Evolutionary conservation across 2,888 invertebrate species (phyloP).

Genomic region (Epiblema foenella): DNA sequence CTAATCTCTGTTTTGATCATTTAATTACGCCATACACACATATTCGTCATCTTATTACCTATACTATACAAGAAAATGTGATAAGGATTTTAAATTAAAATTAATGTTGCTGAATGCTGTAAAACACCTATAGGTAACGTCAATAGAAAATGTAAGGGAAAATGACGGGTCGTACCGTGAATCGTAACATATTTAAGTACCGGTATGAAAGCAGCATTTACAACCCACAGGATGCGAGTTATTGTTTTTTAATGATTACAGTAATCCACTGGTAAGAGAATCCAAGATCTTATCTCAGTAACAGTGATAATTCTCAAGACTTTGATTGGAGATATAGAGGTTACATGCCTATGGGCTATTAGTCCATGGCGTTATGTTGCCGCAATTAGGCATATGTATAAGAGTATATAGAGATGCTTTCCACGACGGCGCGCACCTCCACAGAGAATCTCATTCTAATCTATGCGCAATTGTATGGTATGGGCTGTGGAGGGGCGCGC

Average conservation of each 20-base stretch:
- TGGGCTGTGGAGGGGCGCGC: no score
- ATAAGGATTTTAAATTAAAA: background rate
- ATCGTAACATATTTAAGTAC: constrained; percentile 8
- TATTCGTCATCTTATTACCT: constrained; percentile 10
- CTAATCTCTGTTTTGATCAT: no score
- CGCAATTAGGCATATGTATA: background rate
- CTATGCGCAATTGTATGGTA: no score
- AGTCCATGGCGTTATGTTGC: background rate
- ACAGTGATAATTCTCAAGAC: background rate
- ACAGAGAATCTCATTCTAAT: no score
- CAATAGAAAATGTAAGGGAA: background rate
- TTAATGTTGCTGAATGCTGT: background rate
- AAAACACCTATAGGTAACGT: constrained; percentile 11
- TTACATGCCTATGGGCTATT: background rate
- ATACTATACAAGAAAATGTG: background rate
- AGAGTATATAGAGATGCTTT: no score
- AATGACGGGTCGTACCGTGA: constrained; percentile 3
- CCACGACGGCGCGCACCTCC: no score
- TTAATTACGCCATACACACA: no score
- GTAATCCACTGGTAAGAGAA: constrained; percentile 4
- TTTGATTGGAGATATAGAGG: background rate
- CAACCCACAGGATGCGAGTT: constrained; percentile 5
- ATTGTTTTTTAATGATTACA: constrained; percentile 20
- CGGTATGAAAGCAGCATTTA: constrained; percentile 22
- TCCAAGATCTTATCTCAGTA: background rate